Evolutionary conservation across 2,797 vertebrate species (phyloP), one percentile per base, ranked within the genome.

Genomic region (Poecilia gillii): DNA sequence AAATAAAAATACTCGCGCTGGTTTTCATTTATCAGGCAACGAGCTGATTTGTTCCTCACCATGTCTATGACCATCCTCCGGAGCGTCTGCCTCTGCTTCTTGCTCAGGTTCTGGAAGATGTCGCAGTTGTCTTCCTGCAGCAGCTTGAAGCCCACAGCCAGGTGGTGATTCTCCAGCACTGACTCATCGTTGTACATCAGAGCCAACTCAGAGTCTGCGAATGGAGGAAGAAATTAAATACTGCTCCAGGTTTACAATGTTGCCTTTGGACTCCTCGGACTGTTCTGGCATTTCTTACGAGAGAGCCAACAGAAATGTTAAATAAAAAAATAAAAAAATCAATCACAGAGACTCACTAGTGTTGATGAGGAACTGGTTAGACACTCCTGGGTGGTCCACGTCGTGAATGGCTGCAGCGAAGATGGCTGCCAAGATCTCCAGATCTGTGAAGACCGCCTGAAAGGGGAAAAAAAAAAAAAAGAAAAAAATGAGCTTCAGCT

Each of bases 151-250:
- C 98, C 98, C 80, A 99, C 98, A 0, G 98, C 98, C 8, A 99
- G 96, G 89, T 99, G 98, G 88, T 99, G 98, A 90, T 99, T 99
- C 95, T 99, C 98, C 93, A 99, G 89, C 85, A 99, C 98, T 0
- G 98, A 99, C 62, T 99, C 98, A 0, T 99, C 98, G 0, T 99
- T 99, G 94, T 99, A 99, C 98, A 99, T 99, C 86, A 99, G 94
- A 55, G 98, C 98, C 87, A 99, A 96, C 86, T 99, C 98, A 0
- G 98, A 99, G 95, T 99, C 98, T 99, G 73, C 75, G 45, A 33
- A 31, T 36, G 71, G 77, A 84, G 2, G 62, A 76, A 83, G 46
- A 74, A 51, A 85, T 87, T 73, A 87, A 82, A 89, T 18, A 75
- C 7, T 0, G 25, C n/a, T 74, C 28, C 16, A 59, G 55, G 13